A percentile compares a stretch with the other conserved stretches of the same genome.
Evolutionary conservation across 2,113 vertebrate genomes (phyloP).

Genomic region (Leiothrix lutea): DNA sequence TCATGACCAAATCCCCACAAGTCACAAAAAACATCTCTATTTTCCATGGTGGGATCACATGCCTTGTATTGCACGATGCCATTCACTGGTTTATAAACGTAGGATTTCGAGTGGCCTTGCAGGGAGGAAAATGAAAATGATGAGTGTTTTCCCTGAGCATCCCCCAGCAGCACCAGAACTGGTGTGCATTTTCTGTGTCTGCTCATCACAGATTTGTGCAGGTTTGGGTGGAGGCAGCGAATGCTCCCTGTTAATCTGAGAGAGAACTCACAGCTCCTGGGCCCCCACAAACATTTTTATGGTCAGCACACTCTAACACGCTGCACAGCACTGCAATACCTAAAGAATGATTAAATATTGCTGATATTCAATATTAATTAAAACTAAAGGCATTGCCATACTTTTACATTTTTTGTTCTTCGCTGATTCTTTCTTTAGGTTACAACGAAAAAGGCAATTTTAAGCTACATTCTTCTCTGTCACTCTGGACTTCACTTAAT

Average conservation of each 20-base stretch:
- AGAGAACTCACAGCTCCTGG: neutral
- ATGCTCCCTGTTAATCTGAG: fast-evolving
- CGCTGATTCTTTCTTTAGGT: neutral
- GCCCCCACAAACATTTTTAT: neutral
- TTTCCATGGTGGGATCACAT: neutral
- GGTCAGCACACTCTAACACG: neutral
- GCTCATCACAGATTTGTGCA: neutral
- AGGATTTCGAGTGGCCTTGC: neutral
- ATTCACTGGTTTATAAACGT: neutral
- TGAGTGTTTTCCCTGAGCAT: neutral
- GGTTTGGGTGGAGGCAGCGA: neutral
- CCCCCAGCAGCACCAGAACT: neutral
- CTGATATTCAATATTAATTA: neutral
- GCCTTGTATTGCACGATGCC: neutral
- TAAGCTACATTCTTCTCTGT: conserved; percentile 30
- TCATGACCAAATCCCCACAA: neutral
- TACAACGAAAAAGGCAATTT: conserved; percentile 26
- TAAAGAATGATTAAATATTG: neutral
- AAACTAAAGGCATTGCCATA: neutral
- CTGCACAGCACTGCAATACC: neutral
- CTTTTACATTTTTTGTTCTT: neutral
- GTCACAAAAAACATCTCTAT: neutral
- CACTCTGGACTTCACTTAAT: conserved; percentile 11
- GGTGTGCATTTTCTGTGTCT: fast-evolving
- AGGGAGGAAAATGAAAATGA: neutral